Base-by-base conservation (phyloP, 2,888 invertebrate genomes). In the Polietes domitor region DNA sequence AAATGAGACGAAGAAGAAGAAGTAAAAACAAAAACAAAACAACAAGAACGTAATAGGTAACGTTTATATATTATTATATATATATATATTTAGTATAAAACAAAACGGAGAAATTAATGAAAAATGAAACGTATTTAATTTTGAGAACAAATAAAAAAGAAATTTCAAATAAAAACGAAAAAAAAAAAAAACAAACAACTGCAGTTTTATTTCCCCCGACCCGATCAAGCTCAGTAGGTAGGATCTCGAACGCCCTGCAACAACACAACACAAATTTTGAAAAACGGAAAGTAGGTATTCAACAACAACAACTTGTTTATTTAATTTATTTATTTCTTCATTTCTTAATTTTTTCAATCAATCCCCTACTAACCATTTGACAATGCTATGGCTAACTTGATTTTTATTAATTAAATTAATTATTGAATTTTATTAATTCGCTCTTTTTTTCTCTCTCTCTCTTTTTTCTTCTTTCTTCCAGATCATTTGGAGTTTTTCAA, bases 51-150 rank as follows among this genome's bases (percentile, higher is more conserved):
- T 84, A 79, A 81, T 81, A 81, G 81, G 72, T 78, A 81, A 84
- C 84, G 86, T 89, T 89, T 89, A 90, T 89, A 89, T 91, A 90
- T 87, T 90, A 89, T 89, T 88, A 89, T 89, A 89, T 91, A 90
- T 87, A 90, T 89, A 89, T 88, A 89, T 89, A 88, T 89, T 89
- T 88, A 90, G 89, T 89, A 88, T 90, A 89, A 86, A 86, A 80
- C 86, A 81, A 86, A 85, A 73, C 37, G 19, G 15, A 68, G 78
- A 80, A 83, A 77, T 72, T 78, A 85, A 84, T 83, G 74, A 70
- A 78, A 80, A 80, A 68, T 78, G 68, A 84, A 84, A 84, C 84
- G 76, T 84, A 84, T 84, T 84, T 84, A 81, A 84, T 84, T 84
- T 84, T 84, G 84, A 84, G 81, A 78, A 84, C 81, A 88, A 87